A percentile compares a stretch with the other conserved stretches of the same genome.
phyloP scores from a whole-genome alignment of 1,140 invertebrate species.

The Adelges cooleyi region DNA sequence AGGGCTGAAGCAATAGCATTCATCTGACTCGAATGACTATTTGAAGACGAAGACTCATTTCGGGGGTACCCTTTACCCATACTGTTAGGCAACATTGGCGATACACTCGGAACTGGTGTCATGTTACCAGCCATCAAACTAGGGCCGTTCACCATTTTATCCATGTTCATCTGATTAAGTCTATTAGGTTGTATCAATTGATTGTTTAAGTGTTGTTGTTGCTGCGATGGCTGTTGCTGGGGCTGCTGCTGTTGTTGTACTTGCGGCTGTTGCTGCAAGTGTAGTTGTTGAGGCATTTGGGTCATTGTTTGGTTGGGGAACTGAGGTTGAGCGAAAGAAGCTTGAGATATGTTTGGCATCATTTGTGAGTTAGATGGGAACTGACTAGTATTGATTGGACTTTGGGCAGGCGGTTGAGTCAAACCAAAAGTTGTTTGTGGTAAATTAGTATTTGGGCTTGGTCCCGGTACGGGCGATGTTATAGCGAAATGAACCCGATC shows the following conservation, averaged over 20 bases:
- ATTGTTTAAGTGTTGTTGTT: conserved; percentile 30
- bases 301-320: conserved; percentile 33
- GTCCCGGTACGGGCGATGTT: conserved; percentile 41
- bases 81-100: conserved; percentile 4
- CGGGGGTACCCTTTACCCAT: conserved; percentile 23
- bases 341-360: conserved; percentile 33
- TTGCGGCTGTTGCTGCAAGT: conserved; percentile 5
- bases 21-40: conserved; percentile 20
- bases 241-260: conserved; percentile 40
- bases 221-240: conserved; percentile 49
- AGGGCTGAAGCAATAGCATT: conserved; percentile 26
- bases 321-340: conserved; percentile 33
- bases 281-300: conserved; percentile 22
- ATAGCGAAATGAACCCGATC: conserved; percentile 15
- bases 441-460: conserved; percentile 47
- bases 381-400: conserved; percentile 27
- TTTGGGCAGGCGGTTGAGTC: conserved; percentile 23
- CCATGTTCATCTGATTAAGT: conserved; percentile 10
- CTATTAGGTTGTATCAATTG: conserved; percentile 22
- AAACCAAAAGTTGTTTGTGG: conserved; percentile 19
- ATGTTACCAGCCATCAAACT: background rate
- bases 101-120: background rate
- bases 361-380: conserved; percentile 16
- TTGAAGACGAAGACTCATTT: conserved; percentile 8
- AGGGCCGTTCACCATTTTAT: conserved; percentile 18